These are phyloP conservation scores for Ochlodes sylvanus DNA, from an alignment of 2,888 invertebrate genomes.

Conservation along the genomic window DNA sequence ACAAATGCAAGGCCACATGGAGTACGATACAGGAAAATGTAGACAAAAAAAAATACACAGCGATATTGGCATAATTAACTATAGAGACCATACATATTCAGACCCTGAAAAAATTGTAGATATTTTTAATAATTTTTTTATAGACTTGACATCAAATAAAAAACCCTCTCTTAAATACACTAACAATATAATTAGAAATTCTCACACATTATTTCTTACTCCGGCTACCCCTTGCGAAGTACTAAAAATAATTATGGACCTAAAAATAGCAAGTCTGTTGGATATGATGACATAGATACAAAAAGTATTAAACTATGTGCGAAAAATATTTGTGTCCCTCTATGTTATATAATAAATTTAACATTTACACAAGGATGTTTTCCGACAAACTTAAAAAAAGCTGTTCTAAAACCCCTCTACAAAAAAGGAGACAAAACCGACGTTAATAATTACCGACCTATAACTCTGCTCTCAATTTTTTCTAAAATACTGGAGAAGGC, in stretches of 20 bases:
- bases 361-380: constrained; percentile 17
- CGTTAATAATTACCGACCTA: constrained; percentile 14
- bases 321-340: constrained; percentile 2
- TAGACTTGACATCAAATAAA: constrained; percentile 9
- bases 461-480: constrained; percentile 32
- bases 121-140: constrained; percentile 21
- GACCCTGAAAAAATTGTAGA: constrained; percentile 4
- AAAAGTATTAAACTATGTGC: constrained; percentile 17
- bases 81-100: background rate
- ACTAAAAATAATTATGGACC: constrained; percentile 8
- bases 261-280: constrained; percentile 20
- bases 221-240: constrained; percentile 8
- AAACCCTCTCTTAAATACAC: background rate
- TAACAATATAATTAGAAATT: background rate
- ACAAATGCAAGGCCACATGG: constrained; percentile 19
- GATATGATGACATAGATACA: constrained; percentile 16
- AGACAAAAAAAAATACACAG: background rate
- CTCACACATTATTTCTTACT: constrained; percentile 8
- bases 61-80: background rate
- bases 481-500: constrained; percentile 35
- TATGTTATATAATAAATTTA: constrained; percentile 16
- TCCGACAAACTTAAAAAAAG: constrained; percentile 11
- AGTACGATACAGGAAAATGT: background rate
- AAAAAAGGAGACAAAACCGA: constrained; percentile 13
- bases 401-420: constrained; percentile 17